Conservation (phyloP, 2,797 vertebrate genomes). For the Okamejei kenojei region DNA sequence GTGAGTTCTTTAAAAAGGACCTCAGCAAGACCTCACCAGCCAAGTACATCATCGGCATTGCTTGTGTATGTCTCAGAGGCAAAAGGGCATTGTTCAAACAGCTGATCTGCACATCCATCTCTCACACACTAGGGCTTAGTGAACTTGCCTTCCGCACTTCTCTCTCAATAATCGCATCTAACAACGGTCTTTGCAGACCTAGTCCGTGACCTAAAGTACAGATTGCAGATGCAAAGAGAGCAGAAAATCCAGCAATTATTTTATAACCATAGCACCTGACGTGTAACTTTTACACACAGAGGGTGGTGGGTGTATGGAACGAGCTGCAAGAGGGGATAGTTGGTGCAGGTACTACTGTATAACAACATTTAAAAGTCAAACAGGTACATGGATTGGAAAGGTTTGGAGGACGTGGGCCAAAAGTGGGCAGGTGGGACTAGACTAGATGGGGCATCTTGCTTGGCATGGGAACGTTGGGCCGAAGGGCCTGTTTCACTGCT, state of each 20-base stretch:
- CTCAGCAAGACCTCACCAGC: neutral
- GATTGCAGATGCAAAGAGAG: too few relatives aligned
- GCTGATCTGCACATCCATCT: neutral
- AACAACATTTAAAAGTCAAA: neutral
- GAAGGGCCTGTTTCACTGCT: too few relatives aligned
- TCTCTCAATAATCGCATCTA: neutral
- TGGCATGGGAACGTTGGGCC: too few relatives aligned
- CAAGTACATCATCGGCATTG: neutral
- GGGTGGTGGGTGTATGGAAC: too few relatives aligned
- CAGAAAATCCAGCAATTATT: too few relatives aligned
- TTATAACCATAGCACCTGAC: too few relatives aligned
- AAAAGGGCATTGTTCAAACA: neutral
- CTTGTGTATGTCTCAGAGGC: neutral
- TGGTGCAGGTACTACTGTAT: too few relatives aligned
- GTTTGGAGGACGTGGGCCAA: neutral
- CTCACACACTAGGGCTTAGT: neutral
- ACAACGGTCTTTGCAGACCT: neutral
- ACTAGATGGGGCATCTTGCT: too few relatives aligned
- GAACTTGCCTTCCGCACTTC: neutral
- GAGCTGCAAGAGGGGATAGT: too few relatives aligned
- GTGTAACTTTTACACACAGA: too few relatives aligned
- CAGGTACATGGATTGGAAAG: neutral
- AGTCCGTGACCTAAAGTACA: neutral
- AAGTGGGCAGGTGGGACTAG: too few relatives aligned
- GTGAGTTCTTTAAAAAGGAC: neutral